Evolutionary conservation across 2,113 vertebrate species (phyloP).

Genomic region (Hydrolagus affinis): DNA sequence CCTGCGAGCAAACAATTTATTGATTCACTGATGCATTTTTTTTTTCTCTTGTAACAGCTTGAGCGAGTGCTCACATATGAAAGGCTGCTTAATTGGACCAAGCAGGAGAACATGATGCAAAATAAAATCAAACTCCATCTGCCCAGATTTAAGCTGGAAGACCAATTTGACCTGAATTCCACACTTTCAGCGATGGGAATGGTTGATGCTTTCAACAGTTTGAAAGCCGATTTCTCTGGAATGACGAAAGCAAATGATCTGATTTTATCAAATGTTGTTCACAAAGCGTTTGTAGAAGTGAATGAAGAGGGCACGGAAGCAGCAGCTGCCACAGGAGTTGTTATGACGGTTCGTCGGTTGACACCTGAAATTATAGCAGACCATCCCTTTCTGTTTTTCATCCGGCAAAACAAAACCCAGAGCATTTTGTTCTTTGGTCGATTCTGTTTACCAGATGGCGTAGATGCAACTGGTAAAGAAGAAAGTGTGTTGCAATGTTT

Average conservation of each 20-base stretch:
- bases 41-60: background rate
- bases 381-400: conserved; percentile 34
- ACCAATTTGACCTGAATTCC: conserved; percentile 10
- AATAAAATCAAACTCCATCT: background rate
- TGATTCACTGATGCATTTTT: background rate
- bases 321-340: conserved; percentile 19
- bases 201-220: conserved; percentile 15
- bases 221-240: conserved; percentile 17
- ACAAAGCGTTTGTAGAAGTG: conserved; percentile 34
- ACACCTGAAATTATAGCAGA: background rate
- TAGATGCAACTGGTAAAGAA: background rate
- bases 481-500: too few relatives aligned
- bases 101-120: background rate
- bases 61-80: conserved; percentile 9
- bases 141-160: conserved; percentile 33
- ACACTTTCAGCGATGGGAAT: conserved; percentile 25
- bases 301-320: conserved; percentile 34
- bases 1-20: background rate
- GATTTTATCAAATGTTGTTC: conserved; percentile 22
- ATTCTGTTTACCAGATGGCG: background rate
- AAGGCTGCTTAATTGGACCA: conserved; percentile 11
- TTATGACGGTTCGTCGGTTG: background rate
- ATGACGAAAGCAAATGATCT: conserved; percentile 11
- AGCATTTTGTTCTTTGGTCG: conserved; percentile 31
- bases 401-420: conserved; percentile 24